Conservation (phyloP, 2,797 vertebrate species). For the Microctenopoma steveboyesi region DNA sequence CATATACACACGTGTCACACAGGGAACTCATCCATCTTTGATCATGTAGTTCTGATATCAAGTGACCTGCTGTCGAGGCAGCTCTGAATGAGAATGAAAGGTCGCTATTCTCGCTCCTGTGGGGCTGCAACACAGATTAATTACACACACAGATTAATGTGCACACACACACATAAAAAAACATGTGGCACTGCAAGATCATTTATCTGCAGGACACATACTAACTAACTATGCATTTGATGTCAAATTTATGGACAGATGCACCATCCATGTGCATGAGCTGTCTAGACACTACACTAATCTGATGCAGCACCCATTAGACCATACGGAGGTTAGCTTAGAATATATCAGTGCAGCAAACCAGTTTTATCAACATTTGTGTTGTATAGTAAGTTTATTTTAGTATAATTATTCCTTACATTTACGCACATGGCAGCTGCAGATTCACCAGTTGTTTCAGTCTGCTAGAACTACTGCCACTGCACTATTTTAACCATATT, state of each 20-base stretch:
- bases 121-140: conserved; percentile 40
- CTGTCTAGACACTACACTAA: conserved; percentile 68
- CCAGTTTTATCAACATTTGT: too few relatives aligned
- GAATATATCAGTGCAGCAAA: too few relatives aligned
- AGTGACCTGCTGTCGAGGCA: conserved; percentile 49
- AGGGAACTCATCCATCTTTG: conserved; percentile 43
- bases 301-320: conserved; percentile 61
- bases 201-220: conserved; percentile 57
- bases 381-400: too few relatives aligned
- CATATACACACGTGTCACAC: conserved; percentile 1
- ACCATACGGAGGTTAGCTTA: conserved; percentile 12
- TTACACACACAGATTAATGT: conserved; percentile 15
- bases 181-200: conserved; percentile 17
- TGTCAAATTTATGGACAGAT: conserved; percentile 61
- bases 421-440: too few relatives aligned
- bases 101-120: conserved; percentile 20
- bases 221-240: conserved; percentile 58
- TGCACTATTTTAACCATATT: too few relatives aligned
- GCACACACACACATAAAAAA: conserved; percentile 16
- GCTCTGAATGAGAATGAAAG: conserved; percentile 62
- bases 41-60: conserved; percentile 61
- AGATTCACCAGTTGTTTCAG: not conserved
- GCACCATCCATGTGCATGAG: conserved; percentile 41
- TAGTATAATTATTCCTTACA: too few relatives aligned
- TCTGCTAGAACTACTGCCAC: not conserved